phyloP scores from a whole-genome alignment of 2,888 invertebrate genomes.

The Craniophora ligustri region DNA sequence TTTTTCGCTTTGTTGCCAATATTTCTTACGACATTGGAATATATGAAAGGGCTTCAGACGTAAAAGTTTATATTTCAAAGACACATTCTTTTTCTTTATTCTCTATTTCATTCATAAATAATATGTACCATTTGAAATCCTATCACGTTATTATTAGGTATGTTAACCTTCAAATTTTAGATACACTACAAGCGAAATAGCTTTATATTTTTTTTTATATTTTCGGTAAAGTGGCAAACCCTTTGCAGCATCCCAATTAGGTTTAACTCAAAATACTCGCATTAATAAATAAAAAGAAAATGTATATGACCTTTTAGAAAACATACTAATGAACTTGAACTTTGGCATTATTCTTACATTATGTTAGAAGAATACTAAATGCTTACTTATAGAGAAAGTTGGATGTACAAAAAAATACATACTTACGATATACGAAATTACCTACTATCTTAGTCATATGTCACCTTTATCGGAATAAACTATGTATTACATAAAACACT shows the following conservation, averaged over 20 bases:
- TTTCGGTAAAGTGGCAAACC: constrained; percentile 22
- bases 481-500: too few relatives aligned
- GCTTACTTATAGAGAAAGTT: constrained; percentile 35
- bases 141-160: constrained; percentile 50
- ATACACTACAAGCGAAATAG: constrained; percentile 38
- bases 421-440: too few relatives aligned
- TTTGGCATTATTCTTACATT: constrained; percentile 38
- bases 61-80: constrained; percentile 46
- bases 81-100: constrained; percentile 41
- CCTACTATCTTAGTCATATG: too few relatives aligned
- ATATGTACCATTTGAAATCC: constrained; percentile 32
- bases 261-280: constrained; percentile 42
- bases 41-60: constrained; percentile 37
- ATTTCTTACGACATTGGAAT: constrained; percentile 46
- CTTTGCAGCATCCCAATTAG: constrained; percentile 45
- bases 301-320: constrained; percentile 32
- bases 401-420: constrained; percentile 9
- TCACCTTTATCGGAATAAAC: too few relatives aligned
- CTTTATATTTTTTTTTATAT: constrained; percentile 41
- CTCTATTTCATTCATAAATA: constrained; percentile 46
- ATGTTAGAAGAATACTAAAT: constrained; percentile 40
- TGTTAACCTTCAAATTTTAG: constrained; percentile 47
- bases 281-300: constrained; percentile 44
- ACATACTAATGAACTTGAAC: constrained; percentile 39
- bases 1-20: constrained; percentile 49